phyloP scores from a whole-genome alignment of 2,797 vertebrate genomes.

The Steatocranus sp. region DNA sequence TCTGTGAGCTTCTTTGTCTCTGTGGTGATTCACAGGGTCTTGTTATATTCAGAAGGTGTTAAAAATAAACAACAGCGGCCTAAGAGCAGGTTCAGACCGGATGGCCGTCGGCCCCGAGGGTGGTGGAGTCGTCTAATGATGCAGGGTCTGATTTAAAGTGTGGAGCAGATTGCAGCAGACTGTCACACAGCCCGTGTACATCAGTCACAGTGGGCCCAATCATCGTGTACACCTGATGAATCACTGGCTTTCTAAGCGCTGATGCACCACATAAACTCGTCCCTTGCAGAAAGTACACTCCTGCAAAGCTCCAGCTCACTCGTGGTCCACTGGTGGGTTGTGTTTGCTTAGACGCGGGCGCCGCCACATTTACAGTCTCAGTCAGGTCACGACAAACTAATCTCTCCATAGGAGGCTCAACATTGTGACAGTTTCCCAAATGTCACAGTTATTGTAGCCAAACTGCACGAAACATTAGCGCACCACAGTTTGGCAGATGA shows the following conservation, averaged over 20 bases:
- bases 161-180: neutral
- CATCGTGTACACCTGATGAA: neutral
- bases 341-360: neutral
- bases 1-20: neutral
- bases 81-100: neutral
- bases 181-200: neutral
- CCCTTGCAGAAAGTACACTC: neutral
- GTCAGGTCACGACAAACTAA: conserved; percentile 3
- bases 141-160: neutral
- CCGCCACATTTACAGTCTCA: neutral
- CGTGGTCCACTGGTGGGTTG: neutral
- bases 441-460: conserved; percentile 22
- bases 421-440: conserved; percentile 34
- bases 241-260: neutral
- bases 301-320: neutral
- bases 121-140: neutral
- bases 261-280: neutral
- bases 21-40: neutral
- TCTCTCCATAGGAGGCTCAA: conserved; percentile 13
- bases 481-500: neutral
- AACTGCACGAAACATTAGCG: conserved; percentile 7
- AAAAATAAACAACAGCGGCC: neutral
- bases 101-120: neutral
- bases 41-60: neutral
- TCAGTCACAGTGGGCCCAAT: neutral